Evolutionary conservation across 1,140 invertebrate species (phyloP).

Genomic region (Rhopalosiphum padi): DNA sequence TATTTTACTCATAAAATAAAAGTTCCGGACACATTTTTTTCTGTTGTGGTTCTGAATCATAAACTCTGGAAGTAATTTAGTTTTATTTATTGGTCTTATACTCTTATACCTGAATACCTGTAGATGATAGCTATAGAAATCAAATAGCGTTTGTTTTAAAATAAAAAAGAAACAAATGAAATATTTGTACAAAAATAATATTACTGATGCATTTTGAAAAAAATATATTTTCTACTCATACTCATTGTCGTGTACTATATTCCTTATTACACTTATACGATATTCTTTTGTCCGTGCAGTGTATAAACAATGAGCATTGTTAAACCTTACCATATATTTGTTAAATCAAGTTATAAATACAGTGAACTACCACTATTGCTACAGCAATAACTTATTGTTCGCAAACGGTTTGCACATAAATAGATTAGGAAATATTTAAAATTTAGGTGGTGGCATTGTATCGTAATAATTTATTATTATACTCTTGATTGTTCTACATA

Average conservation of each 20-base stretch:
- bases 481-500: background rate
- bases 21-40: background rate
- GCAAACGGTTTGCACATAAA: background rate
- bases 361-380: background rate
- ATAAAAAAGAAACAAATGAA: background rate
- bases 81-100: background rate
- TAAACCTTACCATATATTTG: background rate
- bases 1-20: background rate
- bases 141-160: background rate
- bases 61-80: background rate
- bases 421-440: background rate
- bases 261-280: background rate
- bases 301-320: conserved; percentile 14
- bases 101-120: no score
- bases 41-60: background rate
- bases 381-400: background rate
- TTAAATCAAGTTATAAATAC: background rate
- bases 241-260: background rate
- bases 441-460: background rate
- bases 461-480: background rate
- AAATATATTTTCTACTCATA: background rate
- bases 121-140: background rate
- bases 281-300: background rate
- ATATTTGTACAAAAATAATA: background rate
- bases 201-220: background rate